phyloP scores from a whole-genome alignment of 2,797 vertebrate species.

The Hippoglossus hippoglossus region DNA sequence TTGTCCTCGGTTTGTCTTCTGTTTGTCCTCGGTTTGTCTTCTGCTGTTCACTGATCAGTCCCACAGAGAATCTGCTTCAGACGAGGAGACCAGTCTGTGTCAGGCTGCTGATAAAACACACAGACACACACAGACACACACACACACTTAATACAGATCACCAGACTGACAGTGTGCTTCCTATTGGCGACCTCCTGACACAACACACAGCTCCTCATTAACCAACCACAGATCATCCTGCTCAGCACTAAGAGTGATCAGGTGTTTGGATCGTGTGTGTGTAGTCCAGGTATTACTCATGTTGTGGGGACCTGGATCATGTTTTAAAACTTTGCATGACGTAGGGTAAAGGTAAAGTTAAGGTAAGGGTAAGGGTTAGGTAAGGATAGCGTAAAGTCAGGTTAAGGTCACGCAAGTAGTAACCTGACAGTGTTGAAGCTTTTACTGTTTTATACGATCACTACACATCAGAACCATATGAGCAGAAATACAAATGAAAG shows the following conservation, averaged over 20 bases:
- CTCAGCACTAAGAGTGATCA: slow-evolving; percentile 32
- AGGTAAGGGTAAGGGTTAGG: too few species aligned
- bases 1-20: too few species aligned
- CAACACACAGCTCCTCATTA: slow-evolving; percentile 61
- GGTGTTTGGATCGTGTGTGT: slow-evolving; percentile 1
- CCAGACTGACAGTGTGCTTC: slow-evolving; percentile 42
- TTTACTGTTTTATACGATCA: too few species aligned
- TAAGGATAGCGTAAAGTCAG: too few species aligned
- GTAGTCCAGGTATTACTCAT: background rate
- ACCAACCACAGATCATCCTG: slow-evolving; percentile 31
- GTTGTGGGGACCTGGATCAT: background rate
- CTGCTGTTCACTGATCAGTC: background rate
- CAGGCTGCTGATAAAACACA: background rate
- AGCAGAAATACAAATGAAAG: too few species aligned
- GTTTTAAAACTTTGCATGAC: too few species aligned
- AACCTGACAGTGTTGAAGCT: too few species aligned
- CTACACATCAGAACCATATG: too few species aligned
- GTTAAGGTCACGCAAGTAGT: too few species aligned
- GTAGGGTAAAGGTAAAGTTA: too few species aligned
- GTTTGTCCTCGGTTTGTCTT: too few species aligned
- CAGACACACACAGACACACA: background rate
- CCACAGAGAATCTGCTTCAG: too few species aligned
- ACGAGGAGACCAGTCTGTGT: slow-evolving; percentile 6
- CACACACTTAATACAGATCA: slow-evolving; percentile 14
- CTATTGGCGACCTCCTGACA: slow-evolving; percentile 43